phyloP scores from a whole-genome alignment of 2,113 vertebrate species.

The Macquaria australasica region DNA sequence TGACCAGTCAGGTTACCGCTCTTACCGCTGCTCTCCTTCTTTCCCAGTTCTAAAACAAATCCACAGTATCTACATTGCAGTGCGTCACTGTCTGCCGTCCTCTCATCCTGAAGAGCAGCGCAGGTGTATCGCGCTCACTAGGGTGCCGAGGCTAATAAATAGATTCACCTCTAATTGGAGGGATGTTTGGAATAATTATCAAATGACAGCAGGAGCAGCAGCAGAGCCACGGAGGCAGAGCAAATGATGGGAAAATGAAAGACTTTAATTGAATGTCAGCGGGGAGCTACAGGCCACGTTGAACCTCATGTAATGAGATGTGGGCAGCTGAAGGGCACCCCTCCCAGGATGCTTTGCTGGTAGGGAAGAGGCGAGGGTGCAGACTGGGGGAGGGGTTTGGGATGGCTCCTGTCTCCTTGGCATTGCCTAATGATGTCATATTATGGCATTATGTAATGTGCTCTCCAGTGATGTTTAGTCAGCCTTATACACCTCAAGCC shows the following conservation, averaged over 20 bases:
- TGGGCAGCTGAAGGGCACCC: constrained; percentile 65
- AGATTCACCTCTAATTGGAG: constrained; percentile 55
- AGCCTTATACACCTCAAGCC: constrained; percentile 34
- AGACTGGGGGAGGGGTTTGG: background rate
- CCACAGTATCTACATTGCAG: background rate
- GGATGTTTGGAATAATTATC: constrained; percentile 67
- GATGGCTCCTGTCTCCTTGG: constrained; percentile 49
- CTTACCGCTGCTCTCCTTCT: background rate
- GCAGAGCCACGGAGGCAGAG: constrained; percentile 48
- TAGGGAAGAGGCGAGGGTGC: constrained; percentile 17
- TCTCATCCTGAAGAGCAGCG: constrained; percentile 6
- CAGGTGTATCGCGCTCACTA: constrained; percentile 36
- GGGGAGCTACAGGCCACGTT: constrained; percentile 63
- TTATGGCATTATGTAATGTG: constrained; percentile 70
- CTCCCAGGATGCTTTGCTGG: constrained; percentile 61
- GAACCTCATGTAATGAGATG: constrained; percentile 70
- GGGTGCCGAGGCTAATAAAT: constrained; percentile 33
- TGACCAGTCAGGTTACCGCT: background rate
- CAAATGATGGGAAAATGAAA: constrained; percentile 68
- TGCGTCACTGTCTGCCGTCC: background rate
- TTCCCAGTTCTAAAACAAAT: background rate
- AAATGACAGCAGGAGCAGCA: constrained; percentile 63
- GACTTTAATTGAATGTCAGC: constrained; percentile 78
- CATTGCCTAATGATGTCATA: constrained; percentile 72
- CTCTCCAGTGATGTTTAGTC: constrained; percentile 64